Base-by-base conservation (phyloP, 2,113 vertebrate species). In the Romanogobio albipinnatus region DNA sequence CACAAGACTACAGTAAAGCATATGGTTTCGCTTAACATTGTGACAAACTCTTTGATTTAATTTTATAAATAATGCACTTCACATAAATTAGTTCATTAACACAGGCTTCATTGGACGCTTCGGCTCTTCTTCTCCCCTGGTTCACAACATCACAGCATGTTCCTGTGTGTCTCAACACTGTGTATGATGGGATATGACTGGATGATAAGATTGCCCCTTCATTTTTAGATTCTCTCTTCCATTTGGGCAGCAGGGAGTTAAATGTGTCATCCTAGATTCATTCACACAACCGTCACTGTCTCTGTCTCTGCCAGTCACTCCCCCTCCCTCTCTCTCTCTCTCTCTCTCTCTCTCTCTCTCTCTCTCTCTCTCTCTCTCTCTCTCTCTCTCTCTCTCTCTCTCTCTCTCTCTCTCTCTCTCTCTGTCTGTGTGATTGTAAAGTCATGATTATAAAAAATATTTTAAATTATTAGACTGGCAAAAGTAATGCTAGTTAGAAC, bases 231-330 rank as follows among this genome's bases (percentile, higher is more conserved):
- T 45, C 59, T 84, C 22, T 51, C 45, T 56, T 66, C 74, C 73
- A 75, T 84, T 36, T 84, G 82, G 74, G 74, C 24, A 76, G 29
- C 43, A 76, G 58, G 71, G 29, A 77, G 74, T 68, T 76, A 36
- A 64, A 84, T n/a, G 26, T 53, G 29, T 75, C 14, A 56, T 56
- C 74, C 45, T 53, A 75, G 43, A 84, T 66, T 76, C 83, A 84
- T 77, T 84, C 83, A 70, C 45, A 68, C 39, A 76, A 45, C 49
- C 59, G 19, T 64, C 29, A 56, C 47, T 53, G 47, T 71, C 76
- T 70, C 64, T 9, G 6, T 9, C 7, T 76, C 56, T 82, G 33
- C 62, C 70, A 51, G 56, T 56, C 66, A 61, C 9, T 39, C 29
- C 10, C 43, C 15, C 9, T 14, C 22, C 45, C 51, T 68, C 39